phyloP scores from a whole-genome alignment of 2,888 invertebrate genomes.

The Diaphora mendica region DNA sequence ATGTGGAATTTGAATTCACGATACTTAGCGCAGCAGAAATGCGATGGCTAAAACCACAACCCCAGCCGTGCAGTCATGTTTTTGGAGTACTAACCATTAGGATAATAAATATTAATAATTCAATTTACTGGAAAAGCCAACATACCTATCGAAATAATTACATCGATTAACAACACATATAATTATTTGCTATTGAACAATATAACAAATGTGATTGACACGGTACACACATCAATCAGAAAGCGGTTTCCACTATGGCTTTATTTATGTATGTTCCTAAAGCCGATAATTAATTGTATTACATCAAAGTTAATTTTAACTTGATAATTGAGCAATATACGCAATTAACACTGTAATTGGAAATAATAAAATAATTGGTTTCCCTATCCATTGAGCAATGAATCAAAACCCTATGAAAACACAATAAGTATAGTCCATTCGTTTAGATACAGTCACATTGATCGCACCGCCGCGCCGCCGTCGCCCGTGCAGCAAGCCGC shows the following conservation, averaged over 20 bases:
- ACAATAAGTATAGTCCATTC: too few relatives aligned
- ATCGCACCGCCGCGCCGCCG: too few relatives aligned
- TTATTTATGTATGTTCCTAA: neutral
- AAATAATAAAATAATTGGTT: neutral
- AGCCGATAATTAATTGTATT: neutral
- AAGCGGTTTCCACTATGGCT: neutral
- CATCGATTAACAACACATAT: neutral
- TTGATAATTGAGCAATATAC: neutral
- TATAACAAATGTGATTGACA: neutral
- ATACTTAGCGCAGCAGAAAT: too few relatives aligned
- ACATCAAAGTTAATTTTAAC: neutral
- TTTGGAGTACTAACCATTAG: too few relatives aligned
- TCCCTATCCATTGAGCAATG: neutral
- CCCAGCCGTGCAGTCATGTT: too few relatives aligned
- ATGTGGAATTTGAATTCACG: too few relatives aligned
- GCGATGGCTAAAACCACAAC: too few relatives aligned
- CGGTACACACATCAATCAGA: neutral
- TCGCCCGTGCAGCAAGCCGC: too few relatives aligned
- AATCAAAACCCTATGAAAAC: neutral
- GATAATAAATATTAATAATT: too few relatives aligned
- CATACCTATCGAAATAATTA: neutral
- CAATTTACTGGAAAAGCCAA: neutral
- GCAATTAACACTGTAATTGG: neutral
- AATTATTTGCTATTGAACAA: neutral
- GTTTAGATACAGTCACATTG: too few relatives aligned